phyloP scores from a whole-genome alignment of 1,140 invertebrate genomes.

The Dreissena polymorpha region DNA sequence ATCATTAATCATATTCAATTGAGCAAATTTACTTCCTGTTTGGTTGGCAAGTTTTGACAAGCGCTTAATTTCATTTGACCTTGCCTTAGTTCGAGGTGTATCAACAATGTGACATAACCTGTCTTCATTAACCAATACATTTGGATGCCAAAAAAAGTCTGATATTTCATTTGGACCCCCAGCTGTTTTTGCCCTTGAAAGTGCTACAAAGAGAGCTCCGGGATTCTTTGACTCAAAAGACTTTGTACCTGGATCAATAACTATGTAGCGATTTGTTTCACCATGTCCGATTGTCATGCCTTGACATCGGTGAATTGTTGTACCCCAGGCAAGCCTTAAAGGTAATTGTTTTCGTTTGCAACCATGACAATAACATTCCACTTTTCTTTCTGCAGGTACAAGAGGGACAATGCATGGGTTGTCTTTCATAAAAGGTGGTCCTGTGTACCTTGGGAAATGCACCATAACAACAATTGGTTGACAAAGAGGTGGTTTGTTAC shows the following conservation, averaged over 20 bases:
- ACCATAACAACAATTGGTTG: slow-evolving; percentile 54
- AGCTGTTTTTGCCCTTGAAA: slow-evolving; percentile 59
- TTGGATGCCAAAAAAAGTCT: slow-evolving; percentile 61
- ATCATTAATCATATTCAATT: no score
- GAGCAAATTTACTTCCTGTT: background rate
- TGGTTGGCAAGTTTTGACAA: background rate
- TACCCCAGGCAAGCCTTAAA: slow-evolving; percentile 53
- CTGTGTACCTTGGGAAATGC: slow-evolving; percentile 47
- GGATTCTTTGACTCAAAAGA: slow-evolving; percentile 59
- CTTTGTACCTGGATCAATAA: slow-evolving; percentile 56
- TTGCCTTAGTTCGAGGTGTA: background rate
- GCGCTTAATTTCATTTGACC: slow-evolving; percentile 17
- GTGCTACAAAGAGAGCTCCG: slow-evolving; percentile 61
- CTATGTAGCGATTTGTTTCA: slow-evolving; percentile 49
- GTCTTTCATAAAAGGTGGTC: slow-evolving; percentile 34
- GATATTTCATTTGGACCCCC: slow-evolving; percentile 36
- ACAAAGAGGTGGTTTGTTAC: background rate
- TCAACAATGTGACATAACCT: slow-evolving; percentile 32
- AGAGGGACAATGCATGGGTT: slow-evolving; percentile 45
- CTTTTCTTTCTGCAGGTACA: slow-evolving; percentile 46
- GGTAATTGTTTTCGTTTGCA: slow-evolving; percentile 60
- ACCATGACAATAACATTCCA: slow-evolving; percentile 40
- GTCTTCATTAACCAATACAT: slow-evolving; percentile 60
- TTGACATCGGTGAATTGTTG: slow-evolving; percentile 61
- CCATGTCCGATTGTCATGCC: slow-evolving; percentile 61